Percentiles rank a stretch among this genome's conserved stretches.
Evolutionary conservation across 2,888 invertebrate species (phyloP).

Genomic region (Deilephila elpenor): DNA sequence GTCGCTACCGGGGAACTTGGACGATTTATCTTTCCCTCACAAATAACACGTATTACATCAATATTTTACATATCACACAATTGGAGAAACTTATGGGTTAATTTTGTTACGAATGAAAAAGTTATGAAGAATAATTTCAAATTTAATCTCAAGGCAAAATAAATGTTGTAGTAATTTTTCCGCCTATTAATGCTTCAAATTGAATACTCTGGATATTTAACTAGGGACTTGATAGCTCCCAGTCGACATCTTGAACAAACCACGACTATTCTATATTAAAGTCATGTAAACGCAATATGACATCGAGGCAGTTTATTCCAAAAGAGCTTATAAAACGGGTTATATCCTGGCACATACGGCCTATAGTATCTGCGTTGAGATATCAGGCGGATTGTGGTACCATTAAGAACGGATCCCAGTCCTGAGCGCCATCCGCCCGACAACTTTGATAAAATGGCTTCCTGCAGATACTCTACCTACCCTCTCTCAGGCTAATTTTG

Average conservation of each 20-base stretch:
- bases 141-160: no score
- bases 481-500: not conserved
- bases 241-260: no score
- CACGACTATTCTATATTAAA: no score
- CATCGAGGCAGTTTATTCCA: not conserved
- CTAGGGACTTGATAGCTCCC: no score
- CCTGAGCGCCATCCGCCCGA: conserved; percentile 6
- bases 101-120: no score
- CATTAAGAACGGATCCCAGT: not conserved
- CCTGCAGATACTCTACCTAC: not conserved
- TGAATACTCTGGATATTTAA: no score
- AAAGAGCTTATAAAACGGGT: not conserved
- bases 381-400: conserved; percentile 6
- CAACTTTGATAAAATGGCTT: conserved; percentile 1
- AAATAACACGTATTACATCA: conserved; percentile 11
- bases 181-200: no score
- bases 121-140: no score
- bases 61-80: not conserved
- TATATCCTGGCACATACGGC: not conserved
- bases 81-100: not conserved
- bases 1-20: not conserved
- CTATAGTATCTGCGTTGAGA: not conserved
- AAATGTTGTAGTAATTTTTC: no score
- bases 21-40: conserved; percentile 3
- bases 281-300: not conserved